phyloP scores from a whole-genome alignment of 2,888 invertebrate species.

The Corythucha ciliata region DNA sequence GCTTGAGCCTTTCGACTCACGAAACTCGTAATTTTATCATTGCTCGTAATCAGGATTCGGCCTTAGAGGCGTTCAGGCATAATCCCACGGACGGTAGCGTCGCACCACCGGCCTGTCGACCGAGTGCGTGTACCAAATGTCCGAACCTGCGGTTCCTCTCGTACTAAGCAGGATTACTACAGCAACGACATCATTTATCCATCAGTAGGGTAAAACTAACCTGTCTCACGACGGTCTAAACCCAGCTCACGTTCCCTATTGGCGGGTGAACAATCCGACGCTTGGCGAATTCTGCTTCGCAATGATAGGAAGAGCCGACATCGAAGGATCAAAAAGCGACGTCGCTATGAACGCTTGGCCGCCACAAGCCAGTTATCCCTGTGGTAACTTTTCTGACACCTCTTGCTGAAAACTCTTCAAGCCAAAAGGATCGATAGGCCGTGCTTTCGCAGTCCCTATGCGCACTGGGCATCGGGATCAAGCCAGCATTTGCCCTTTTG shows the following conservation, averaged over 20 bases:
- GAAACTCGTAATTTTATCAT: too few relatives aligned
- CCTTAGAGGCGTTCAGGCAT: conserved; percentile 53
- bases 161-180: conserved; percentile 45
- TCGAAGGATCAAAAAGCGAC: conserved; percentile 52
- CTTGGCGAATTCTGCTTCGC: conserved; percentile 59
- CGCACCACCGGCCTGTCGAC: conserved; percentile 55
- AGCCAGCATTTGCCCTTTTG: conserved; percentile 59
- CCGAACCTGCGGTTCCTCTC: conserved; percentile 53
- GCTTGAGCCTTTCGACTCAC: too few relatives aligned
- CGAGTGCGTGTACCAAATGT: conserved; percentile 54
- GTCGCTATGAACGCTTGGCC: conserved; percentile 56
- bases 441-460: conserved; percentile 51
- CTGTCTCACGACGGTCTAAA: conserved; percentile 57
- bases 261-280: conserved; percentile 61
- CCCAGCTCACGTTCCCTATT: conserved; percentile 39
- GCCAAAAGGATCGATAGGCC: conserved; percentile 58
- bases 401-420: conserved; percentile 50
- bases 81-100: conserved; percentile 57
- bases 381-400: conserved; percentile 64
- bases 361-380: conserved; percentile 60
- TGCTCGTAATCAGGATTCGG: conserved; percentile 53
- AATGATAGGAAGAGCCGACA: conserved; percentile 35
- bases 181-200: conserved; percentile 49
- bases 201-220: conserved; percentile 54
- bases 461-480: conserved; percentile 57